Evolutionary conservation across 2,797 vertebrate species (phyloP), one percentile per base, ranked within the genome.

Genomic region (Acanthornis magna): DNA sequence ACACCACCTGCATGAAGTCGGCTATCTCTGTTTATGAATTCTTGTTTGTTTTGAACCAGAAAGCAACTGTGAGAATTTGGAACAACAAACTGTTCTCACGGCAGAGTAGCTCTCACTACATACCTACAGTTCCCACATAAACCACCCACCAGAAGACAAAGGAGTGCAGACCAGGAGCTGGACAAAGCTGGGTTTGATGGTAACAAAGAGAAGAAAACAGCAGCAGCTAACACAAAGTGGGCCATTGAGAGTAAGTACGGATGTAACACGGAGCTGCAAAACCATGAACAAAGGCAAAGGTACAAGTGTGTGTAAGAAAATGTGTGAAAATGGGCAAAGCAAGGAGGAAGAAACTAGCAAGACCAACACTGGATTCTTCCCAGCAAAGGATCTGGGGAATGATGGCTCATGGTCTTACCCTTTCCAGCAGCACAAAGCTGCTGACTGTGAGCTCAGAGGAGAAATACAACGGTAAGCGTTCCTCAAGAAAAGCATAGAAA

Each of bases 341-440:
- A 55, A 68, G 26, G 27, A 79, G 40, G 36, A 61, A 77, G 13
- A 85, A 76, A 75, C 2, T 5, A 40, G 34, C 3, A 63, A 55
- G 16, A 70, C 12, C 12, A 66, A 18, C 30, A 71, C 0, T 38
- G 45, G 40, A 75, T 57, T 36, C 27, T 32, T 83, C 18, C 21
- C 36, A 84, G 10, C 0, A 0, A 84, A 55, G 45, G 17, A 67
- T 71, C 23, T 1, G 5, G 16, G 62, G 16, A 5, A 7, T 66
- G 36, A n/a, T 54, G 47, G 29, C 7, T 93, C 65, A 23, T 2
- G 1, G 13, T 57, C 16, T 93, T 32, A 45, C 7, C 15, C 23
- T 66, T 55, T 63, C 17, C 54, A 55, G 45, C 30, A 81, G 66
- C 42, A 42, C 9, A 27, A 70, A 62, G 23, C 51, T 76, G 26